Base-by-base conservation (phyloP, 1,140 invertebrate genomes). In the Archivesica marissinica region DNA sequence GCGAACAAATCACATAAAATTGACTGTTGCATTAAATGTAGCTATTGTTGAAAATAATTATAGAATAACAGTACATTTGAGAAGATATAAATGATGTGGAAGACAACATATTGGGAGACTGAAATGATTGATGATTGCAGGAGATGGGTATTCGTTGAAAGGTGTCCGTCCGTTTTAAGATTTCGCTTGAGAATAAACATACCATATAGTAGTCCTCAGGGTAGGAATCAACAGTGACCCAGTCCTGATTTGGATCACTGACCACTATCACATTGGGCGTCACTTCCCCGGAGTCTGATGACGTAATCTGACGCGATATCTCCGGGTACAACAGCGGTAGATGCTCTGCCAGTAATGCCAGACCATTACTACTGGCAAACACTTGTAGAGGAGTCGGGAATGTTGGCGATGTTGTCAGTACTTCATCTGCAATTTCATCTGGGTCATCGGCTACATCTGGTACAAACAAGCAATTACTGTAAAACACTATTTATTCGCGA, bases 301-400 rank as follows among this genome's bases (percentile, higher is more conserved):
- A 81, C 20, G 78, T 85, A n/a, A 88, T 90, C 52, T 92, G 90
- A 25, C 92, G 86, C 20, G 92, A 95, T 11, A 96, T 95, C 88
- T 97, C 97, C n/a, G 97, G 96, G 94, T 97, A 97, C 17, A 98
- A 95, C 0, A 97, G 95, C 0, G 97, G 97, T 88, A 98, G 94
- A 90, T 98, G 97, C 88, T 97, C 96, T 0, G 98, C 97, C 23
- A 98, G 93, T 30, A 98, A 94, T 6, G 97, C 97, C 59, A 98
- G 94, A n/a, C 98, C 97, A 38, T 97, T 97, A 61, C 96, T 96
- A 56, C 96, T 95, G 50, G 97, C 97, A 92, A 98, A 98, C 44
- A 97, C 96, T 87, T 97, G 96, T 84, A 98, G 94, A 7, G 97
- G 95, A 79, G 96, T 96, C 30, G 96, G 95, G 50, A 96, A 95